Conservation (phyloP, 2,797 vertebrate genomes). For the Cossypha polioptera region DNA sequence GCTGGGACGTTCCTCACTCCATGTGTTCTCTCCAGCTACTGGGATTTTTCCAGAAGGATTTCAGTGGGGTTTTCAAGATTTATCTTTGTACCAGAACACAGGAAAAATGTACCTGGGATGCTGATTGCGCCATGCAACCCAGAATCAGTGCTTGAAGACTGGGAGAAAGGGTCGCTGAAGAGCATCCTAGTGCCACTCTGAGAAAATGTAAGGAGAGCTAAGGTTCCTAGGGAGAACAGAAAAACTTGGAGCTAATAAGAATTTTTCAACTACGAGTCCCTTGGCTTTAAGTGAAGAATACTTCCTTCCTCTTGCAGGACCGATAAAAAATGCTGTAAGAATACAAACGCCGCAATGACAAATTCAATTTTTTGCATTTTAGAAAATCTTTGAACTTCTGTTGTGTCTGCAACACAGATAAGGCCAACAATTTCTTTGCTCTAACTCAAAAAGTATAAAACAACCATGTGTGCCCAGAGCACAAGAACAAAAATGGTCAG, state of each 20-base stretch:
- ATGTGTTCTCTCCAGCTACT: rapidly evolving
- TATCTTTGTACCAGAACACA: neutral
- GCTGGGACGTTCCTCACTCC: neutral
- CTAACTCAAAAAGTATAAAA: neutral
- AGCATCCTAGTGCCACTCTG: neutral
- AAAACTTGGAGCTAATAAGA: neutral
- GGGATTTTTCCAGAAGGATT: neutral
- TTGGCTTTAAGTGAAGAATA: neutral
- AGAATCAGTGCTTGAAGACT: neutral
- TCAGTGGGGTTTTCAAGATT: neutral
- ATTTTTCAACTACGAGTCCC: neutral
- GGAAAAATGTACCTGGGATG: neutral
- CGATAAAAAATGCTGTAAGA: neutral
- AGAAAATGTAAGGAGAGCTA: neutral
- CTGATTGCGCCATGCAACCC: neutral
- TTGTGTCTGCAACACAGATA: neutral
- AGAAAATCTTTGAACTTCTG: neutral
- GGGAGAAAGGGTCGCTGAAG: rapidly evolving
- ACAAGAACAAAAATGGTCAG: neutral
- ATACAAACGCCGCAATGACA: neutral
- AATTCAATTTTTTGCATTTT: neutral
- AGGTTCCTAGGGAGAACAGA: neutral
- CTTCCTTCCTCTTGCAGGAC: neutral
- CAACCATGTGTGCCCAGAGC: neutral
- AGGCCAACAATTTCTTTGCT: neutral